phyloP scores from a whole-genome alignment of 2,797 vertebrate species.

The Sardinella longiceps region DNA sequence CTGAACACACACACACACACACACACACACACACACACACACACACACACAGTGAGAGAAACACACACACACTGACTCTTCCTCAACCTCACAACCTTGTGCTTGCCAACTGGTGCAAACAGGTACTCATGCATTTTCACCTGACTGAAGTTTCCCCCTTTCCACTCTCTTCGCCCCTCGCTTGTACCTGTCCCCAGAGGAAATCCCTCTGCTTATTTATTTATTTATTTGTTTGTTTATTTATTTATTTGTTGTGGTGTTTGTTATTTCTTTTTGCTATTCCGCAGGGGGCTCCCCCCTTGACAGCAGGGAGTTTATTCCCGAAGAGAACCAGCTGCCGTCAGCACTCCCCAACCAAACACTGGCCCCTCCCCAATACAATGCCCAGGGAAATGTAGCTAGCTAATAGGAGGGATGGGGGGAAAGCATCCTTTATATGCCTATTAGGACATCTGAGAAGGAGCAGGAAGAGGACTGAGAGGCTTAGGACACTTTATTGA shows the following conservation, averaged over 20 bases:
- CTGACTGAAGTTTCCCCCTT: background rate
- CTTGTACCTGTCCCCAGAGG: background rate
- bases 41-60: too few species aligned
- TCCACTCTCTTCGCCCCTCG: background rate
- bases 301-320: constrained; percentile 36
- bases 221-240: background rate
- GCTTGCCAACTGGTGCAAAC: constrained; percentile 40
- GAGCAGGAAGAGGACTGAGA: constrained; percentile 30
- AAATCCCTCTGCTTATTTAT: background rate
- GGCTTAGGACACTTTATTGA: constrained; percentile 57
- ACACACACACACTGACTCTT: background rate
- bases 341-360: constrained; percentile 23
- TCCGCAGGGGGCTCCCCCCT: background rate
- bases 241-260: background rate
- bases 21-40: background rate
- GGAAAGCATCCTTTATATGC: constrained; percentile 51
- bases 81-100: background rate
- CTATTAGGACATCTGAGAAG: constrained; percentile 50
- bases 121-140: constrained; percentile 28
- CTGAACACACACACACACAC: background rate
- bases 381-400: constrained; percentile 11
- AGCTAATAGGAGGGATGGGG: constrained; percentile 50
- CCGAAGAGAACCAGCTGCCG: constrained; percentile 38
- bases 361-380: background rate
- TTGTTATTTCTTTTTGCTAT: constrained; percentile 14